Evolutionary conservation across 2,888 invertebrate genomes (phyloP).

Genomic region (Hemistola chrysoprasaria): DNA sequence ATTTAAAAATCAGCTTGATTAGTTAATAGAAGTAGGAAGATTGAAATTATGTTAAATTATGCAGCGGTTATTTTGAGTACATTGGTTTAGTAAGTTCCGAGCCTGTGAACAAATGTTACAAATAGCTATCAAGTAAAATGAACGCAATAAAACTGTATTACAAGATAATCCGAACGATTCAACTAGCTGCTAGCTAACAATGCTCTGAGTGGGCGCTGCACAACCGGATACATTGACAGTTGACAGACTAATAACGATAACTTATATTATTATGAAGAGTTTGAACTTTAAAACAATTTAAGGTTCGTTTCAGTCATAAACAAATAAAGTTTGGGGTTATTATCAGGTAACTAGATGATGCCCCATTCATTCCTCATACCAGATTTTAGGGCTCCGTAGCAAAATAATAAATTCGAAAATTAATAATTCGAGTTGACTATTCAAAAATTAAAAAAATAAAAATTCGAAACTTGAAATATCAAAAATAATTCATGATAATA

Average conservation of each 20-base stretch:
- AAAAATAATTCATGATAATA: too few species aligned
- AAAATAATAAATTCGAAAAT: too few species aligned
- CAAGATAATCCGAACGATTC: constrained; percentile 36
- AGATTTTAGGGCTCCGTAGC: too few species aligned
- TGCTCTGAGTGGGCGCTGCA: constrained; percentile 35
- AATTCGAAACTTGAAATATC: too few species aligned
- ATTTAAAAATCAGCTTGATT: constrained; percentile 8
- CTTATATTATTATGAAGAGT: constrained; percentile 16
- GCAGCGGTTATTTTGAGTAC: constrained; percentile 10
- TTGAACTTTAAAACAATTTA: too few species aligned
- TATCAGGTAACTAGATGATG: too few species aligned
- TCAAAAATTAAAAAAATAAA: too few species aligned
- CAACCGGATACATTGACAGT: constrained; percentile 28
- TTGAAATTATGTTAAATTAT: constrained; percentile 16
- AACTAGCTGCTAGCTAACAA: constrained; percentile 34
- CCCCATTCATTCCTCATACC: too few species aligned
- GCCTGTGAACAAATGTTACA: constrained; percentile 22
- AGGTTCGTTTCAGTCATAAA: too few species aligned
- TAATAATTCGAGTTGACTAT: too few species aligned
- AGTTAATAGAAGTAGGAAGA: constrained; percentile 7
- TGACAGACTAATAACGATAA: constrained; percentile 15
- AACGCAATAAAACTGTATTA: constrained; percentile 36
- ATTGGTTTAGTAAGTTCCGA: constrained; percentile 11
- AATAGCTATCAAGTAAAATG: constrained; percentile 33
- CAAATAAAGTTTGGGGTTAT: too few species aligned